phyloP scores from a whole-genome alignment of 2,113 vertebrate genomes.

The Colius striatus region DNA sequence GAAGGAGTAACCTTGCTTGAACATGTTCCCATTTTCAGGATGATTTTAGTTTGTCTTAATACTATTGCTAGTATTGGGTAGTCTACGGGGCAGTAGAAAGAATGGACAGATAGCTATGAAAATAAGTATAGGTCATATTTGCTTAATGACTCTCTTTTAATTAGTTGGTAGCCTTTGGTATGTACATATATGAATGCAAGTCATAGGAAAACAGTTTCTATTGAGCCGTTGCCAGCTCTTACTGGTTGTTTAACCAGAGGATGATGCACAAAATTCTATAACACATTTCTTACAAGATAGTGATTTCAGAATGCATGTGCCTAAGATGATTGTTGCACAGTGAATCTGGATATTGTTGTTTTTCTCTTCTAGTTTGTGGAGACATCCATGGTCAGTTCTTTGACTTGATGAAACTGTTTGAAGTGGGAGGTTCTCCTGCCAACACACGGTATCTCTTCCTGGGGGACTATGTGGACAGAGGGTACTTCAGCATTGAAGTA shows the following conservation, averaged over 20 bases:
- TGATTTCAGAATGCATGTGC: background rate
- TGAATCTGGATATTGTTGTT: slow-evolving; percentile 1
- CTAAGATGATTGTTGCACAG: background rate
- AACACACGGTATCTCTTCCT: slow-evolving; percentile 98
- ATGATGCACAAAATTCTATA: background rate
- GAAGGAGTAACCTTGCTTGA: background rate
- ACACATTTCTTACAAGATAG: background rate
- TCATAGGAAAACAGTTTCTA: background rate
- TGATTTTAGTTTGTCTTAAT: background rate
- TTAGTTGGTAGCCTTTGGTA: background rate
- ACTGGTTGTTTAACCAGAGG: background rate
- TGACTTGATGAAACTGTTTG: slow-evolving; percentile 99
- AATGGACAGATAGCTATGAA: background rate
- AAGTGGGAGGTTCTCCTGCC: slow-evolving; percentile 97
- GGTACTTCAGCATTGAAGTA: slow-evolving; percentile 99
- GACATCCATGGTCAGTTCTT: slow-evolving; percentile 99
- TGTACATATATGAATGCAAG: background rate
- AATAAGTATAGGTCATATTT: background rate
- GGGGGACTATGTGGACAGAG: slow-evolving; percentile 99
- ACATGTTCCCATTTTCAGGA: background rate
- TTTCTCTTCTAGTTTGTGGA: slow-evolving; percentile 88
- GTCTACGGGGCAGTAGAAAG: background rate
- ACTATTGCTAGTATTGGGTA: background rate
- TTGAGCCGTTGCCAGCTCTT: background rate
- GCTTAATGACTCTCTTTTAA: background rate